Evolutionary conservation across 35 echinoderm and acorn worm genomes (phyloP).

Genomic region (Nesometra sesokonis): DNA sequence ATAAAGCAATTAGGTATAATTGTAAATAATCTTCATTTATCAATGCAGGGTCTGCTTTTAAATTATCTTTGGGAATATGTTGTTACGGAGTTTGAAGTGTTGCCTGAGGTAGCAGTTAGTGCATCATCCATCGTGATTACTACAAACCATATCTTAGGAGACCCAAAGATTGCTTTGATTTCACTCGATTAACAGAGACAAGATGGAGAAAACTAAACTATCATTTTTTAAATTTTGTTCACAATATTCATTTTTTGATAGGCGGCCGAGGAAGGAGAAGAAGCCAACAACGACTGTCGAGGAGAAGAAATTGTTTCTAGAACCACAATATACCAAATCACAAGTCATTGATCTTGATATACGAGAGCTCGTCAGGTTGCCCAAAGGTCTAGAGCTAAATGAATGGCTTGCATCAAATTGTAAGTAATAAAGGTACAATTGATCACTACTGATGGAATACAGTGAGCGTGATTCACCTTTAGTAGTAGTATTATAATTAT

Average conservation of each 20-base stretch:
- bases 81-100: too few species aligned
- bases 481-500: too few species aligned
- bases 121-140: too few species aligned
- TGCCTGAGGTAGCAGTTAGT: too few species aligned
- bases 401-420: constrained; percentile 88
- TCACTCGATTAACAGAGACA: not conserved
- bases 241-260: constrained; percentile 14
- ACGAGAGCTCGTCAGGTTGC: constrained; percentile 83
- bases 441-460: too few species aligned
- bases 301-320: constrained; percentile 74
- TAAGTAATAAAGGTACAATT: constrained; percentile 44
- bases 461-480: too few species aligned
- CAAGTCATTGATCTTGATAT: constrained; percentile 84
- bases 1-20: too few species aligned
- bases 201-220: not conserved
- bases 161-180: too few species aligned
- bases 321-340: constrained; percentile 60
- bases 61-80: too few species aligned
- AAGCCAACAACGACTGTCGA: constrained; percentile 50
- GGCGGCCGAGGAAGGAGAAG: constrained; percentile 39
- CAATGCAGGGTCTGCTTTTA: too few species aligned
- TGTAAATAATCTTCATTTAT: too few species aligned
- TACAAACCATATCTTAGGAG: too few species aligned
- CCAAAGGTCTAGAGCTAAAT: constrained; percentile 61
- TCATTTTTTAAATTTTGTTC: not conserved